phyloP scores from a whole-genome alignment of 2,797 vertebrate species.

The Hoplostethus mediterraneus region DNA sequence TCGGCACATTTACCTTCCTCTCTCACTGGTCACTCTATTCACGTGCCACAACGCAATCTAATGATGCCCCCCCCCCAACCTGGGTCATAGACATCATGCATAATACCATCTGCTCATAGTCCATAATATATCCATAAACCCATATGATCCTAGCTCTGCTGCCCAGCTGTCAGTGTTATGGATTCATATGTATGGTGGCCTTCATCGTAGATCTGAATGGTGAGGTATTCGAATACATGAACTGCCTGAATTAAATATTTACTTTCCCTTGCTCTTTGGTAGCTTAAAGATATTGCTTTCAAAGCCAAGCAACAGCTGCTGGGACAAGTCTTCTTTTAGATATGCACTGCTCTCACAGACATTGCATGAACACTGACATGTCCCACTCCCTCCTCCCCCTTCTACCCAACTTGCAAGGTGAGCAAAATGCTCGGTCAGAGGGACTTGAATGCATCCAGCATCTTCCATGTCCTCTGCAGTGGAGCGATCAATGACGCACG shows the following conservation, averaged over 20 bases:
- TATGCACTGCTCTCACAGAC: not conserved
- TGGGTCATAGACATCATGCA: not conserved
- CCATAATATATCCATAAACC: not conserved
- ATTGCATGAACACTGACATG: not conserved
- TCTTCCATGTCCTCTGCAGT: conserved; percentile 54
- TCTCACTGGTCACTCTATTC: no score
- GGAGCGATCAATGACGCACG: conserved; percentile 64
- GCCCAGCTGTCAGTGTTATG: not conserved
- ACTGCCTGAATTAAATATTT: no score
- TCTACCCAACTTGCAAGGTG: conserved; percentile 33
- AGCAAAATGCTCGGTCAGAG: conserved; percentile 47
- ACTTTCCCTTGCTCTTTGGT: not conserved
- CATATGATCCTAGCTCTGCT: not conserved
- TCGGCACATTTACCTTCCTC: no score
- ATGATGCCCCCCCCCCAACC: not conserved
- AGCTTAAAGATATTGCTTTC: not conserved
- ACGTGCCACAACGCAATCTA: not conserved
- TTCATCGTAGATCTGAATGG: no score
- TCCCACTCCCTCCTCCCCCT: not conserved
- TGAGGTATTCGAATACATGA: no score
- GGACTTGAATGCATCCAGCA: conserved; percentile 34
- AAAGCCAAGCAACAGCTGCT: not conserved
- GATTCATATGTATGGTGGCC: not conserved
- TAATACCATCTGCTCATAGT: not conserved
- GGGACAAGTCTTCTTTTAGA: not conserved